Base-by-base conservation (phyloP, 2,113 vertebrate species). In the Rhagologus leucostigma region DNA sequence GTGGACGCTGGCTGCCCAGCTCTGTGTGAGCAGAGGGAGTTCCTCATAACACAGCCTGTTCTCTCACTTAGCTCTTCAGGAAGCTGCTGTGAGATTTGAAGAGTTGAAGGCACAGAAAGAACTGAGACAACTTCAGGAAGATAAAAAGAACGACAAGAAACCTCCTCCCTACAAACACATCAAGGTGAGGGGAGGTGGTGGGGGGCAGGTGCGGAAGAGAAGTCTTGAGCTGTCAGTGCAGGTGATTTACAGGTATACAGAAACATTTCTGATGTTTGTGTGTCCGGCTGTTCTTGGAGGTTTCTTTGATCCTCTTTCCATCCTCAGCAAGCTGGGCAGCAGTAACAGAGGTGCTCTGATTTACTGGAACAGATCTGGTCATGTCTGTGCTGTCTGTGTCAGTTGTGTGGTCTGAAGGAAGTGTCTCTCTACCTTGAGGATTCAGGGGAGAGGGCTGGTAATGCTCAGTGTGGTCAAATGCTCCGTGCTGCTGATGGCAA, bases 101-200 rank as follows among this genome's bases (percentile, higher is more conserved):
- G 99, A 99, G 78, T 97, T 99, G 82, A 99, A 99, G 96, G 98
- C 99, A 4, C 99, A 99, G 95, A 99, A 99, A 85, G 99, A 99
- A 85, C 98, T 99, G 50, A 98, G 99, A 63, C 99, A 99, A 96
- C 98, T 99, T 39, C 99, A 99, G 76, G 99, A 99, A 96, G 99
- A 99, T 97, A 98, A 98, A 49, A 99, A 98, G 96, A 99, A 99
- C 7, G 99, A 99, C 97, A 99, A 99, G 97, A 99, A 99, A 77
- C 99, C 99, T 27, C 99, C 99, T 3, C 99, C 99, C 7, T 99
- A 99, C 97, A 99, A 99, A 96, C 99, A 99, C 73, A 99, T 99
- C 74, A 99, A 98, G 99, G 99, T 99, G 96, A 98, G 97, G 64
- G 59, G n/a, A 77, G 50, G 78, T 73, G 14, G 27, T 16, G 47